phyloP scores from a whole-genome alignment of 2,888 invertebrate species.

The Spilarctia lutea region DNA sequence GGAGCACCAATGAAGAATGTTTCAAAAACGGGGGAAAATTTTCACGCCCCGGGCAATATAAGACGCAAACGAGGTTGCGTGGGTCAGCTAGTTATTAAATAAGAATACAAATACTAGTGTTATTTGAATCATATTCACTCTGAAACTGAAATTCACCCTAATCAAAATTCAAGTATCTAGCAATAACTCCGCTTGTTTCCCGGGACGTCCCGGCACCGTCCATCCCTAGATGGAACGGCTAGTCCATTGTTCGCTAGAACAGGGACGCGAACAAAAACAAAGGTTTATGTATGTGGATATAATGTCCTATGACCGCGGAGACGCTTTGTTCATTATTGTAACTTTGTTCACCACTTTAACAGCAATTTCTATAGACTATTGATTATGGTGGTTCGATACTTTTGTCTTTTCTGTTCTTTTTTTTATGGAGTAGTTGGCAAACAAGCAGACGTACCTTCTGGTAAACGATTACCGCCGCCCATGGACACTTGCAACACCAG shows the following conservation, averaged over 20 bases:
- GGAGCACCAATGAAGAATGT: too few species aligned
- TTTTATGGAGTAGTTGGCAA: too few species aligned
- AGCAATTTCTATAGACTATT: slow-evolving; percentile 41
- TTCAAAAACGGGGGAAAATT: too few species aligned
- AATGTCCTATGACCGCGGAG: slow-evolving; percentile 48
- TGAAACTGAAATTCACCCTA: slow-evolving; percentile 1
- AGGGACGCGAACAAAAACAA: slow-evolving; percentile 53
- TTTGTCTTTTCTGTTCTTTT: not conserved
- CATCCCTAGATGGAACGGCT: slow-evolving; percentile 35
- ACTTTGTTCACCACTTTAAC: slow-evolving; percentile 39
- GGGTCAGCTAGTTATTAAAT: too few species aligned
- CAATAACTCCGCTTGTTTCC: slow-evolving; percentile 34
- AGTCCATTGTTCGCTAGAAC: slow-evolving; percentile 56
- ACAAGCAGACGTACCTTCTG: too few species aligned
- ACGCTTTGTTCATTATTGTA: slow-evolving; percentile 50
- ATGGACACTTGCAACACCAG: too few species aligned
- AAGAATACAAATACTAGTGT: too few species aligned
- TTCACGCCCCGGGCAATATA: too few species aligned
- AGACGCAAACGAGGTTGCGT: too few species aligned
- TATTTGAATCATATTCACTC: not conserved
- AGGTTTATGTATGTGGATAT: slow-evolving; percentile 49
- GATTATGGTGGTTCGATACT: slow-evolving; percentile 14
- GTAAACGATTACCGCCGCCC: too few species aligned
- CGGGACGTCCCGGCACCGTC: slow-evolving; percentile 20
- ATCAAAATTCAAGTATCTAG: slow-evolving; percentile 18